Percentiles rank a stretch among this genome's conserved stretches.
Evolutionary conservation across 2,797 vertebrate genomes (phyloP).

Genomic region (Intellagama lesueurii): DNA sequence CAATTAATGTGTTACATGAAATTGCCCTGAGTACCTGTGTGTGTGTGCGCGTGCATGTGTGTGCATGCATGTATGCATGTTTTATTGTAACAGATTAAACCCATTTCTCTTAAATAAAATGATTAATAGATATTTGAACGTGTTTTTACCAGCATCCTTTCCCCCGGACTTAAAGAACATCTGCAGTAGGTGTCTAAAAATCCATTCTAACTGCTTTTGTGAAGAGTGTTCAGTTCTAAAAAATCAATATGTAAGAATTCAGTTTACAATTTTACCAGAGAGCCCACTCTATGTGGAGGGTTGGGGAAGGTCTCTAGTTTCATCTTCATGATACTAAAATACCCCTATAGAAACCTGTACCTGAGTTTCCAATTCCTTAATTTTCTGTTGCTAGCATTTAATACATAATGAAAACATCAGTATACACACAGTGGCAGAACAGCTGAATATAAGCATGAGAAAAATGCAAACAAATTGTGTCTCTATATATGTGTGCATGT

Average conservation of each 20-base stretch:
- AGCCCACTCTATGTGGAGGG: not conserved
- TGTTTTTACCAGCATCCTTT: not conserved
- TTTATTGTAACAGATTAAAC: not conserved
- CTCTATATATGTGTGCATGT: not conserved
- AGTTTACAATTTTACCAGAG: not conserved
- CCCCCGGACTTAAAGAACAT: not conserved
- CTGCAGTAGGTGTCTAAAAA: not conserved
- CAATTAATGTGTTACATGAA: not conserved
- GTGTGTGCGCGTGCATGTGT: not conserved
- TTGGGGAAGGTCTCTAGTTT: not conserved
- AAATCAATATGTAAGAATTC: not conserved
- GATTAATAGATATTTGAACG: not conserved
- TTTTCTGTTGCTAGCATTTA: not conserved
- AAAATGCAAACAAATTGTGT: not conserved
- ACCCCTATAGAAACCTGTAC: not conserved
- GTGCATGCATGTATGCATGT: not conserved
- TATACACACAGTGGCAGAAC: not conserved
- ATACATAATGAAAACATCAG: not conserved
- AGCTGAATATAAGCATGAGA: not conserved
- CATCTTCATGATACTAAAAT: not conserved
- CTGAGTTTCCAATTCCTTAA: not conserved
- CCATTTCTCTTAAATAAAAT: not conserved
- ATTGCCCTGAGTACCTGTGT: not conserved
- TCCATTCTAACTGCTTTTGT: not conserved
- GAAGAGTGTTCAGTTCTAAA: not conserved